These are phyloP conservation scores for Hippocampus kuda DNA, from an alignment of 2,797 vertebrate genomes.

Conservation along the genomic window DNA sequence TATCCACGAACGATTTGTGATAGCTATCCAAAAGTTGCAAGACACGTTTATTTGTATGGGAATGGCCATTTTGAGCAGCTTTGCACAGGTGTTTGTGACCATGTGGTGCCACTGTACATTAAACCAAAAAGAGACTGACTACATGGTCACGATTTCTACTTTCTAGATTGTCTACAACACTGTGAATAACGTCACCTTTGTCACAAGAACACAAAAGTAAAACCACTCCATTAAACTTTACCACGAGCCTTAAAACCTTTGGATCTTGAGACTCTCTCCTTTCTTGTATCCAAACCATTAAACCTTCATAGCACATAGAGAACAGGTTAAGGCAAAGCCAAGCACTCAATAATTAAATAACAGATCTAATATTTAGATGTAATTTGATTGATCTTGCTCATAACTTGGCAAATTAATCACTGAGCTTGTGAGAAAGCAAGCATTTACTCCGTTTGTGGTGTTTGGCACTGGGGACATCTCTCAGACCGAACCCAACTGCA, in stretches of 20 bases:
- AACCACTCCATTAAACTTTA: constrained; percentile 48
- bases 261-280: not conserved
- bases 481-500: not conserved
- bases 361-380: constrained; percentile 9
- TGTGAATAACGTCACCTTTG: constrained; percentile 36
- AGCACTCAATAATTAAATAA: constrained; percentile 43
- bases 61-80: not conserved
- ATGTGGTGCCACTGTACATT: not conserved
- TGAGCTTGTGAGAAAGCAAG: constrained; percentile 62
- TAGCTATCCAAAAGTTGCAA: constrained; percentile 19
- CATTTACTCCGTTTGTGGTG: constrained; percentile 55
- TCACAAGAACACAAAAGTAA: constrained; percentile 45
- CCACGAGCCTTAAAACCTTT: constrained; percentile 27
- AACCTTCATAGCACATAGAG: constrained; percentile 38
- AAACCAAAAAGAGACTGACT: not conserved
- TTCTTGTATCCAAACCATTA: constrained; percentile 31
- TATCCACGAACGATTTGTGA: constrained; percentile 14
- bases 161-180: constrained; percentile 33
- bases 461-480: constrained; percentile 47
- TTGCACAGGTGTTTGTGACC: not conserved
- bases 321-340: constrained; percentile 39
- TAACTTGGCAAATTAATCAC: not conserved
- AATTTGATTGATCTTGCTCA: not conserved
- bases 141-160: constrained; percentile 6
- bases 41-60: constrained; percentile 21